Conservation (phyloP, 2,113 vertebrate genomes). For the Tragelaphus imberbis region DNA sequence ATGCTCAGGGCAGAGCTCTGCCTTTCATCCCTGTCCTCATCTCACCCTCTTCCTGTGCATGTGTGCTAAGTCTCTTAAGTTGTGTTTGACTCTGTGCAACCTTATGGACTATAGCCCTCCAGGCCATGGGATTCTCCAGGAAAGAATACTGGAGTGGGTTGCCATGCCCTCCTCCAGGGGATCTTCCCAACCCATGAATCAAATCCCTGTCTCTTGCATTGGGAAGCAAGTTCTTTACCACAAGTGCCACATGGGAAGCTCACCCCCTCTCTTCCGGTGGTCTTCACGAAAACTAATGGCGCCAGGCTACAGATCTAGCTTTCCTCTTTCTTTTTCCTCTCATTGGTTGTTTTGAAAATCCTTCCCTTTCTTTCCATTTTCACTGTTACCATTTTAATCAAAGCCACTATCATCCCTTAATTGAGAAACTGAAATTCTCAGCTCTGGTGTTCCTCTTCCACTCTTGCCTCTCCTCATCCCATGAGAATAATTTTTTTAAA, state of each 20-base stretch:
- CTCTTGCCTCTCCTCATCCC: not conserved
- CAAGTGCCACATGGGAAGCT: not conserved
- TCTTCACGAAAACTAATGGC: not conserved
- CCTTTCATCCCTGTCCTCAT: not conserved
- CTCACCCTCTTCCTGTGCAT: not conserved
- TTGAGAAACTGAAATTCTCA: not conserved
- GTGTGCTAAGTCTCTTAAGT: not conserved
- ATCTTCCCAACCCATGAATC: not conserved
- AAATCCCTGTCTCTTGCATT: not conserved
- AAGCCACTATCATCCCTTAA: not conserved
- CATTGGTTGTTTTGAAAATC: not conserved
- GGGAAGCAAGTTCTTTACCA: not conserved
- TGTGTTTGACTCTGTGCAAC: not conserved
- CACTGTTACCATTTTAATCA: not conserved
- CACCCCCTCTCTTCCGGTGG: not conserved
- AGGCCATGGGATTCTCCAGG: not conserved
- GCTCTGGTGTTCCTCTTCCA: not conserved
- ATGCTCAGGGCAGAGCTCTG: not conserved
- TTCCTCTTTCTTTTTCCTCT: not conserved
- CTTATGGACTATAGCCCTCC: not conserved
- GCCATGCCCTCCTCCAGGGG: not conserved
- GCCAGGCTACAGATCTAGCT: not conserved
- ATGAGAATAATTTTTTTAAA: not conserved
- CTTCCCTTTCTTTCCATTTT: not conserved
- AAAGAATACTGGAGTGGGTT: not conserved